Evolutionary conservation across 1,140 invertebrate genomes (phyloP), one percentile per base, ranked within the genome.

Genomic region (Phthorimaea operculella): DNA sequence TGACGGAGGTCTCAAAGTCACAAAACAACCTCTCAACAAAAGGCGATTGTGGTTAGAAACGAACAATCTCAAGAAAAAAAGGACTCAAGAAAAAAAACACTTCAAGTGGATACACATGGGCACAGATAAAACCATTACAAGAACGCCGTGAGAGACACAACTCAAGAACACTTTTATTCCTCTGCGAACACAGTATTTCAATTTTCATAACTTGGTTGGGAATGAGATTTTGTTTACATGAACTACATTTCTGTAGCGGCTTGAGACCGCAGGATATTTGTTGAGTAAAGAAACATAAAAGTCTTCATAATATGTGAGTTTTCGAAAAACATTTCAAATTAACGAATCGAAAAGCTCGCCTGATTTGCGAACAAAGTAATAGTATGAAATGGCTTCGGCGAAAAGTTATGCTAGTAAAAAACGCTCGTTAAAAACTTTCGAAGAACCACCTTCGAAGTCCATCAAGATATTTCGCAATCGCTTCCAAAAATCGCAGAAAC

Each of bases 61-160:
- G 21, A 28, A 28, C 21, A 28, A 28, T 28, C 21, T 28, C 21
- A 28, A 28, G 21, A 28, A 28, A 28, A 28, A 28, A 28, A n/a
- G n/a, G 21, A 6, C 21, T 6, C 6, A 28, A 28, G 3, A 9
- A 39, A 39, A 39, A 18, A 33, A 51, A 51, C 14, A 48, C 18
- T 47, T 54, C 33, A 48, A 54, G 53, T 28, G 44, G n/a, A 33
- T 47, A 54, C 53, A 54, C 15, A 16, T 54, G 53, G 44, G 11
- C 33, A 54, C 53, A 54, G 36, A 54, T 33, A 39, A 39, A 39
- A 39, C 36, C 36, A 10, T 39, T 39, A 39, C 36, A n/a, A 39
- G 36, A 39, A 10, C 2, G 21, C 21, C 21, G 21, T 28, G 21
- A 28, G 21, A 28, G 36, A n/a, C 10, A 39, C 36, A 12, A 39